Evolutionary conservation across 2,888 invertebrate genomes (phyloP).

Genomic region (Caenorhabditis drosophilae): DNA sequence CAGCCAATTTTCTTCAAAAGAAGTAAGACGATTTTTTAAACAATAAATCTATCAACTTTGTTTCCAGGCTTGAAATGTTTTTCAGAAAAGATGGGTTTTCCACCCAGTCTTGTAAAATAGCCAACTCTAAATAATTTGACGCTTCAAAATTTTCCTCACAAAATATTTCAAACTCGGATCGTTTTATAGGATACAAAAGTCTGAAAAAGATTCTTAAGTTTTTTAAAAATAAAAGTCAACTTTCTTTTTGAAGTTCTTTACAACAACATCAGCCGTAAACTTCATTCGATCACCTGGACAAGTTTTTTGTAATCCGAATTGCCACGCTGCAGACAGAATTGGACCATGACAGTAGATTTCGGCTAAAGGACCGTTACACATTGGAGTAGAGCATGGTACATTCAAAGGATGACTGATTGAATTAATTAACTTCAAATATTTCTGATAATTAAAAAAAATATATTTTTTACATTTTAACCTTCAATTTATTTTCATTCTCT

Average conservation of each 20-base stretch:
- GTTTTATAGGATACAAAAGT: constrained; percentile 37
- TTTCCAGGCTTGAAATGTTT: constrained; percentile 32
- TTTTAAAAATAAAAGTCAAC: constrained; percentile 4
- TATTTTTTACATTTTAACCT: no score
- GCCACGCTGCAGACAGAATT: constrained; percentile 41
- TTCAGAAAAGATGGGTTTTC: constrained; percentile 27
- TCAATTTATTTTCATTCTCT: no score
- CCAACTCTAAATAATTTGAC: constrained; percentile 37
- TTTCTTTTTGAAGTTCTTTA: constrained; percentile 37
- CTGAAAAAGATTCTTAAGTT: constrained; percentile 20
- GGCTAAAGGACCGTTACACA: constrained; percentile 52
- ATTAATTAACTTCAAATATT: constrained; percentile 2
- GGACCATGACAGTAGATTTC: constrained; percentile 53
- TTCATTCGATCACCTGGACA: constrained; percentile 56
- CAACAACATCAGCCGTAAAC: constrained; percentile 36
- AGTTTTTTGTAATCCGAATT: constrained; percentile 43
- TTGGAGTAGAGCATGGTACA: constrained; percentile 42
- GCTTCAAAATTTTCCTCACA: constrained; percentile 54
- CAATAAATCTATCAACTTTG: constrained; percentile 17
- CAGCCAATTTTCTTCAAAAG: constrained; percentile 42
- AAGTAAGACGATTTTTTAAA: neutral
- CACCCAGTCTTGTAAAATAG: constrained; percentile 49
- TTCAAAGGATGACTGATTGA: constrained; percentile 15
- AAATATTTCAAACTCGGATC: constrained; percentile 43
- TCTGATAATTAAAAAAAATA: no score